Percentiles rank a stretch among this genome's conserved stretches.
phyloP scores from a whole-genome alignment of 2,113 vertebrate species.

The Eonycteris spelaea region DNA sequence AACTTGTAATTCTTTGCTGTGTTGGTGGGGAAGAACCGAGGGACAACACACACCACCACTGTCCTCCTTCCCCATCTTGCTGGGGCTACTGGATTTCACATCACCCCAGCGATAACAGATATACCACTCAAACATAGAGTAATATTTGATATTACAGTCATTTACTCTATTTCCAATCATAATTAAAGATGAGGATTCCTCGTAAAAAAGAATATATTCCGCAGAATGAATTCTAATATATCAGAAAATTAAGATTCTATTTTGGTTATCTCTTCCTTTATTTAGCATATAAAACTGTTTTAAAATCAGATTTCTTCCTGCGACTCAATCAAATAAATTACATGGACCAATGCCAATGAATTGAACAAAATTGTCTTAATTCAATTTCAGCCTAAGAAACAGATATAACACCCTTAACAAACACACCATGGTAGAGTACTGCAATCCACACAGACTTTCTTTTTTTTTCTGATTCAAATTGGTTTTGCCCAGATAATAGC shows the following conservation, averaged over 20 bases:
- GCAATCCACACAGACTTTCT: too few relatives aligned
- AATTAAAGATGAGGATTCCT: constrained; percentile 5
- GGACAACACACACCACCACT: too few relatives aligned
- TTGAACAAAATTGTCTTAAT: background rate
- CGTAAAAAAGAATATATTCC: background rate
- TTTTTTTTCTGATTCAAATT: too few relatives aligned
- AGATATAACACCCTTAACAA: background rate
- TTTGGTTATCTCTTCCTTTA: background rate
- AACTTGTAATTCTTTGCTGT: too few relatives aligned
- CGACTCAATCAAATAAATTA: constrained; percentile 3
- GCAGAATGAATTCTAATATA: background rate
- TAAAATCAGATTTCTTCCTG: background rate
- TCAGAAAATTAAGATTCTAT: constrained; percentile 19
- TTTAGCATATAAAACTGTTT: constrained; percentile 14
- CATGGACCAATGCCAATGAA: background rate
- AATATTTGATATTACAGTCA: background rate
- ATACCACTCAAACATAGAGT: background rate
- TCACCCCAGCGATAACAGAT: too few relatives aligned
- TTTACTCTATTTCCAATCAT: background rate
- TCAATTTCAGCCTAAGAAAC: background rate
- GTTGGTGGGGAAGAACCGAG: too few relatives aligned
- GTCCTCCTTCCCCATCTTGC: too few relatives aligned
- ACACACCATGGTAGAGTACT: background rate
- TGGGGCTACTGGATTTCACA: too few relatives aligned
- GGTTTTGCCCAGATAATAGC: too few relatives aligned